Base-by-base conservation (phyloP, 2,797 vertebrate genomes). In the Macropodus opercularis region DNA sequence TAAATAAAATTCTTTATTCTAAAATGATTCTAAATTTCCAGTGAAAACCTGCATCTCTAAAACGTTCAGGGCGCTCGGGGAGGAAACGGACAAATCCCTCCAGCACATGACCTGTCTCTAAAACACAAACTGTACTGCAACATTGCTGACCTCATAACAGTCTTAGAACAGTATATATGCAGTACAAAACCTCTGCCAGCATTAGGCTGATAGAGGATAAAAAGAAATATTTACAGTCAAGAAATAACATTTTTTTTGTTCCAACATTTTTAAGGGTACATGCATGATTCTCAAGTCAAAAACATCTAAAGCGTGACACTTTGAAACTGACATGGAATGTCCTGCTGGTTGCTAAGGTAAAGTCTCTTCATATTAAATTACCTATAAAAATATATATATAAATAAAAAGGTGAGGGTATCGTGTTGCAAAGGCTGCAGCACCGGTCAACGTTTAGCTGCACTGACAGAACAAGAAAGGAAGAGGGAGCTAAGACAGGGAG, bases 361-460 rank as follows among this genome's bases (percentile, higher is more conserved):
- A 84, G 81, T 89, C 84, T 87, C 83, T 88, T 89, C 84, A 86
- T 87, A 88, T 93, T 93, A 92, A 93, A 92, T 92, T 91, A 92
- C 84, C 84, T 84, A 90, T 84, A 87, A 92, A 90, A 90, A 92
- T 90, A 89, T 86, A 91, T 86, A 91, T 88, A 81, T 85, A 92
- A 89, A 93, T 93, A 89, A 85, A 89, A 89, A 85, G 81, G 76
- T 86, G 87, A 85, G 79, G 81, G 84, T 87, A 79, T 58, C 72
- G 80, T 85, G 86, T 88, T 87, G 86, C 68, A 46, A 87, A 78
- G 85, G 82, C 77, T 86, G 87, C 90, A 91, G 91, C 90, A 71
- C 91, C 90, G 87, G 85, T 90, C 90, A 90, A 87, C 85, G 81
- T 87, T 84, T 62, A 87, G 82, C 87, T 81, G 87, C 86, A 83